Percentiles rank a stretch among this genome's conserved stretches.
These are phyloP conservation scores for Bungarus multicinctus DNA, from an alignment of 2,113 vertebrate species.

Conservation along the genomic window DNA sequence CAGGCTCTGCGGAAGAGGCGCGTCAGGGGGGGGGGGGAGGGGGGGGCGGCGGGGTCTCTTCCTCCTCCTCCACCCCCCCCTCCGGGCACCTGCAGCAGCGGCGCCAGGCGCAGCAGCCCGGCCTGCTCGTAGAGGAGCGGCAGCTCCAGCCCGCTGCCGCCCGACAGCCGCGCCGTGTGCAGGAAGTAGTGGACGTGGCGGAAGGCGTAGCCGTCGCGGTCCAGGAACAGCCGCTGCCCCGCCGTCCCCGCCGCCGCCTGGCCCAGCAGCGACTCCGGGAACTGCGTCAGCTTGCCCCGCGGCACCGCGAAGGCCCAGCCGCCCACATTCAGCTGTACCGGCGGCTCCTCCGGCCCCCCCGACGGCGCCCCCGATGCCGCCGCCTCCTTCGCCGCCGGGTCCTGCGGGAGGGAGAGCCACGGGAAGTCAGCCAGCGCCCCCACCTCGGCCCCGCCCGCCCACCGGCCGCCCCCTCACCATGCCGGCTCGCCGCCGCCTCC, in stretches of 20 bases:
- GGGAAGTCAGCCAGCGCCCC: not conserved
- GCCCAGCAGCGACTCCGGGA: conserved; percentile 66
- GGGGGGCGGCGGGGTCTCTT: too few species aligned
- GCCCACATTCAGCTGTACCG: conserved; percentile 59
- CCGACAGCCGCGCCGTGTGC: conserved; percentile 60
- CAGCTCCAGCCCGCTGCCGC: conserved; percentile 59
- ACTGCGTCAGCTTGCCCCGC: conserved; percentile 52
- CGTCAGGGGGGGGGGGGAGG: not conserved
- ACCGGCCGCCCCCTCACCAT: not conserved
- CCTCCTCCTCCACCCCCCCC: too few species aligned
- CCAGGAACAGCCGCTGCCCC: conserved; percentile 46
- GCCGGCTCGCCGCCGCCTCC: not conserved
- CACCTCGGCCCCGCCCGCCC: rapidly evolving
- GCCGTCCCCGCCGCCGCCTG: conserved; percentile 45
- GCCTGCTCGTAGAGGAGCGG: conserved; percentile 65
- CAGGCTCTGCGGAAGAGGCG: conserved; percentile 10
- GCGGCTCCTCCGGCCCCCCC: conserved; percentile 45
- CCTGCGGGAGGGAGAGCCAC: conserved; percentile 35
- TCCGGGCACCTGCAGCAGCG: conserved; percentile 60
- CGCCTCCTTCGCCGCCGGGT: not conserved
- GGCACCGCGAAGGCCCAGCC: conserved; percentile 68
- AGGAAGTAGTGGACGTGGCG: conserved; percentile 66
- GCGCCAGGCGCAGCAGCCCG: conserved; percentile 44
- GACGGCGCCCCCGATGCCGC: not conserved
- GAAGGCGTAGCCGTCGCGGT: conserved; percentile 67